phyloP scores from a whole-genome alignment of 1,140 invertebrate genomes.

The Platyscapa corneri region DNA sequence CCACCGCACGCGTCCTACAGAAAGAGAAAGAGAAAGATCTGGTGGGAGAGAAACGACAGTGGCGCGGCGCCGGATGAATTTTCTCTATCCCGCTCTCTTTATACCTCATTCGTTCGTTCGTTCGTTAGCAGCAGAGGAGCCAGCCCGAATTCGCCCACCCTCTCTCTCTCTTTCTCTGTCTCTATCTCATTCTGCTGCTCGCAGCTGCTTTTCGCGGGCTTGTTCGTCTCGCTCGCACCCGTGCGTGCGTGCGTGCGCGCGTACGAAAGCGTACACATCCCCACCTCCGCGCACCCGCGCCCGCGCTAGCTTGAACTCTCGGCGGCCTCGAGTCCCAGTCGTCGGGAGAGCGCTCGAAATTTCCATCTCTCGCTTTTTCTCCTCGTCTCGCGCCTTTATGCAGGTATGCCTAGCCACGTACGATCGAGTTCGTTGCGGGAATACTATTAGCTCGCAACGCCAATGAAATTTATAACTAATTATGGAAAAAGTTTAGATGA shows the following conservation, averaged over 20 bases:
- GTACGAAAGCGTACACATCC: neutral
- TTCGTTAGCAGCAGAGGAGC: slow-evolving; percentile 62
- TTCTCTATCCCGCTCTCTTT: slow-evolving; percentile 73
- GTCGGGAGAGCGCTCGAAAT: slow-evolving; percentile 17
- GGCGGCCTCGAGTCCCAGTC: neutral
- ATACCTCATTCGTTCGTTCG: slow-evolving; percentile 69
- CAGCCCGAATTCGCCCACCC: slow-evolving; percentile 57
- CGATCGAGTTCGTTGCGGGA: slow-evolving; percentile 53
- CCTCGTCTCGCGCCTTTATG: neutral
- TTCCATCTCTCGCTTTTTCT: slow-evolving; percentile 45
- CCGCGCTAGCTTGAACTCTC: neutral
- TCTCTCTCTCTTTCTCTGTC: slow-evolving; percentile 46
- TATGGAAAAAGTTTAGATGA: slow-evolving; percentile 71
- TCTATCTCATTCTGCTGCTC: slow-evolving; percentile 48
- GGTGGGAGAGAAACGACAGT: slow-evolving; percentile 45
- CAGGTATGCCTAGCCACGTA: neutral
- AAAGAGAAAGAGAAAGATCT: slow-evolving; percentile 43
- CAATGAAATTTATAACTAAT: slow-evolving; percentile 73
- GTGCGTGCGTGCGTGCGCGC: neutral
- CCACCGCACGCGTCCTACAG: slow-evolving; percentile 57
- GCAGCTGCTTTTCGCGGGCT: neutral
- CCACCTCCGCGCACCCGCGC: neutral
- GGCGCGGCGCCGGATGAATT: slow-evolving; percentile 65
- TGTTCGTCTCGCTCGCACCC: neutral
- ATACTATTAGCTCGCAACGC: slow-evolving; percentile 67